phyloP scores from a whole-genome alignment of 2,888 invertebrate genomes.

The Plebejus argus region DNA sequence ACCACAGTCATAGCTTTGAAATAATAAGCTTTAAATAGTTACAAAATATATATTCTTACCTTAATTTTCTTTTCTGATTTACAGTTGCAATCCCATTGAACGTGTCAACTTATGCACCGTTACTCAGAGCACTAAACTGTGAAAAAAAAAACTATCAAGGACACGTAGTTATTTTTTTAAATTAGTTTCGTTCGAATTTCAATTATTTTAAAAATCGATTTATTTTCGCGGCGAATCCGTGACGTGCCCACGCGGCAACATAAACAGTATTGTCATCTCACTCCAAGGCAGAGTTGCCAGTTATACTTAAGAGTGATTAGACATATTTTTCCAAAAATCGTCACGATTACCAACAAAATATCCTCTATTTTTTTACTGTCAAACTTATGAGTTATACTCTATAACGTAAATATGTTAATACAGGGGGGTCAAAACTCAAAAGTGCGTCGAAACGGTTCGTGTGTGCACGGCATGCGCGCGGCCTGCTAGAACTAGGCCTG shows the following conservation, averaged over 20 bases:
- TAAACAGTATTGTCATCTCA: slow-evolving; percentile 51
- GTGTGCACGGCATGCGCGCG: too few relatives aligned
- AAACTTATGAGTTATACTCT: too few relatives aligned
- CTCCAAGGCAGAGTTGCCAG: slow-evolving; percentile 38
- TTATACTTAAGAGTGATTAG: too few relatives aligned
- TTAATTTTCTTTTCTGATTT: background rate
- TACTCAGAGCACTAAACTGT: slow-evolving; percentile 25
- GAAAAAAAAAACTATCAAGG: slow-evolving; percentile 34
- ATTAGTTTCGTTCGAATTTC: background rate
- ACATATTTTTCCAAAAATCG: background rate
- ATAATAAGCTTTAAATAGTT: background rate
- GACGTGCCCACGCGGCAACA: slow-evolving; percentile 51
- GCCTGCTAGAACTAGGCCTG: too few relatives aligned
- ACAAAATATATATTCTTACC: background rate
- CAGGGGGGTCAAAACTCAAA: too few relatives aligned
- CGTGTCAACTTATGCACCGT: slow-evolving; percentile 19
- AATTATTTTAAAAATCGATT: slow-evolving; percentile 51
- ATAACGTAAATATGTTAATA: too few relatives aligned
- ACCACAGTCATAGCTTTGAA: background rate
- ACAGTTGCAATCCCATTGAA: slow-evolving; percentile 3
- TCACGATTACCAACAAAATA: background rate
- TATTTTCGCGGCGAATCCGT: slow-evolving; percentile 54
- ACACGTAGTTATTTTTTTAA: slow-evolving; percentile 34
- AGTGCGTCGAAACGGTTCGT: too few relatives aligned
- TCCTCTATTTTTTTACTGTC: too few relatives aligned